Conservation (phyloP, 2,113 vertebrate species). For the Boulengeromyrus knoepffleri region DNA sequence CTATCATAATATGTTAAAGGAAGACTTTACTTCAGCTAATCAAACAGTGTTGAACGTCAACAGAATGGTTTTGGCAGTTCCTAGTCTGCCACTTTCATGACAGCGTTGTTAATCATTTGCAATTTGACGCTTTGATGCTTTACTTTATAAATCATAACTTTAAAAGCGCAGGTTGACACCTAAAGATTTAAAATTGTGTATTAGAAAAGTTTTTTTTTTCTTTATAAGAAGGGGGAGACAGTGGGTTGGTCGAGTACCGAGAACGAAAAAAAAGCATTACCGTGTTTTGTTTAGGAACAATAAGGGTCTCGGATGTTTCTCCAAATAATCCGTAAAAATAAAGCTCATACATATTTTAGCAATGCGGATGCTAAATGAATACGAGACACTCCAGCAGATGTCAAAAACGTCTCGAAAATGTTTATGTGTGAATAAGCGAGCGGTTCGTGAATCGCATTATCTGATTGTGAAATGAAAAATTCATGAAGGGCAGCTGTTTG, state of each 20-base stretch:
- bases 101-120: not conserved
- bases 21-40: not conserved
- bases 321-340: not conserved
- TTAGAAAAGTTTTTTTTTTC: not conserved
- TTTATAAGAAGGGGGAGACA: not conserved
- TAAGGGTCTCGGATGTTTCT: conserved; percentile 16
- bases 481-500: conserved; percentile 87
- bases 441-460: conserved; percentile 77
- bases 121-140: not conserved
- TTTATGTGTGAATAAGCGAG: conserved; percentile 85
- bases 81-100: not conserved
- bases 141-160: not conserved
- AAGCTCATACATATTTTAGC: conserved; percentile 70
- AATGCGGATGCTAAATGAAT: conserved; percentile 73
- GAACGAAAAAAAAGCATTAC: not conserved
- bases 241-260: not conserved
- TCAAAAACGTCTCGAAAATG: conserved; percentile 84
- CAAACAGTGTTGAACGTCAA: not conserved
- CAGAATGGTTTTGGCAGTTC: not conserved
- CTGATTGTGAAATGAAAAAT: conserved; percentile 85
- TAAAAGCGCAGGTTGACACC: not conserved
- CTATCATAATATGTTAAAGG: not conserved
- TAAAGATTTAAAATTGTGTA: not conserved
- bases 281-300: conserved; percentile 14
- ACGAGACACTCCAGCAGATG: conserved; percentile 79